Evolutionary conservation across 2,113 vertebrate genomes (phyloP).

Genomic region (Dinomys branickii): DNA sequence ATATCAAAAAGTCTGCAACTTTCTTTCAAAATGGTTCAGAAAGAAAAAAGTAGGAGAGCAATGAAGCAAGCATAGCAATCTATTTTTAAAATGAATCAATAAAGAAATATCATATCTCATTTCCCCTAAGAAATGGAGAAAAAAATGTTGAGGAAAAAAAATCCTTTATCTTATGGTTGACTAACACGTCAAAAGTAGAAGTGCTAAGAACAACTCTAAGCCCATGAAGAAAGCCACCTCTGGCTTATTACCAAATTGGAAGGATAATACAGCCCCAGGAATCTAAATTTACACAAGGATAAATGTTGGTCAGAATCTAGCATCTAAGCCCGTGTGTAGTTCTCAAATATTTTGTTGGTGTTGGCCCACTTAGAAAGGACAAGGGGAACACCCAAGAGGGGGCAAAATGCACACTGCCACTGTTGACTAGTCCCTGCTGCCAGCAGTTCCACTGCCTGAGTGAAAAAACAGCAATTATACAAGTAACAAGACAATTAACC

Average conservation of each 20-base stretch:
- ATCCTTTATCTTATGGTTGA: neutral
- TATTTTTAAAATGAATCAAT: conserved; percentile 30
- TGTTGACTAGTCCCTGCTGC: neutral
- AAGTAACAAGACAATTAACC: neutral
- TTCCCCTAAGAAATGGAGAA: neutral
- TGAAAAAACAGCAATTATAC: neutral
- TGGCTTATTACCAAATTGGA: neutral
- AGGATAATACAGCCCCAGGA: neutral
- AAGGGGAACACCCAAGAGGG: neutral
- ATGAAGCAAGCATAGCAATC: conserved; percentile 6
- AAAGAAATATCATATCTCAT: neutral
- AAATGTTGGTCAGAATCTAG: conserved; percentile 16
- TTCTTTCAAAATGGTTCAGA: conserved; percentile 18
- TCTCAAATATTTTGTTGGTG: conserved; percentile 46
- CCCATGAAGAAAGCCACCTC: neutral
- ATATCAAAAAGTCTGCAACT: conserved; percentile 5
- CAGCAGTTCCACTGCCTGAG: neutral
- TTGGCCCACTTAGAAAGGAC: conserved; percentile 37
- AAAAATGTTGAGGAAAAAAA: neutral
- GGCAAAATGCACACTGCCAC: neutral
- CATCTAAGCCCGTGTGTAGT: neutral
- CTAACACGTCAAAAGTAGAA: conserved; percentile 4
- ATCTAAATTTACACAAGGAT: conserved; percentile 52
- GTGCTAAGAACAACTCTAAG: conserved; percentile 41
- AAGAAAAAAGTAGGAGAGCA: neutral